Percentiles rank a stretch among this genome's conserved stretches.
These are phyloP conservation scores for Holothuria glaberrima DNA, from an alignment of 35 echinoderm and acorn worm species.

Conservation along the genomic window DNA sequence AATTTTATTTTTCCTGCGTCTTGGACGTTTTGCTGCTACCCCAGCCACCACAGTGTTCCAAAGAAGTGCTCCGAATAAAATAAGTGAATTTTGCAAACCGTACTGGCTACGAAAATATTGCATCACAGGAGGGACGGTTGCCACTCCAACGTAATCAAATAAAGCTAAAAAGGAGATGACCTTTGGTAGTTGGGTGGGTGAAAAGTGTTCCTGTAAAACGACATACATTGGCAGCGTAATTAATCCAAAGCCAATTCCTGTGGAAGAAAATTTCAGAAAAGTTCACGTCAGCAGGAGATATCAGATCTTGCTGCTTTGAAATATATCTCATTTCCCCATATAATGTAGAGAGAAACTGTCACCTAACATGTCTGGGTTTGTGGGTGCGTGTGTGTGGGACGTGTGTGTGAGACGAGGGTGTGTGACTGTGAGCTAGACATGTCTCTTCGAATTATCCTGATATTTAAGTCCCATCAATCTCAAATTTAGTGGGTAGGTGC, in stretches of 20 bases:
- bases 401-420: no score
- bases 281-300: not conserved
- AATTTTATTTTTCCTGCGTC: no score
- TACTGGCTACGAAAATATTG: slow-evolving; percentile 1
- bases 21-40: not conserved
- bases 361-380: no score
- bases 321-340: not conserved
- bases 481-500: no score
- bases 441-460: no score
- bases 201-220: not conserved
- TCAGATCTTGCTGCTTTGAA: not conserved
- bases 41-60: slow-evolving; percentile 5
- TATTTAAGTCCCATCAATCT: no score
- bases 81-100: not conserved
- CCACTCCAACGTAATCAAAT: slow-evolving; percentile 32
- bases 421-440: no score
- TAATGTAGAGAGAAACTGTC: not conserved
- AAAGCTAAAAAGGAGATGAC: not conserved
- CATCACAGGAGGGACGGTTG: not conserved
- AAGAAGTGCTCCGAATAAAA: not conserved
- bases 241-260: slow-evolving; percentile 30
- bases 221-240: not conserved
- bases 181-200: not conserved
- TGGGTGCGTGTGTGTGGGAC: no score
- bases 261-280: not conserved